These are phyloP conservation scores for Drosophila equinoxialis DNA, from an alignment of 1,140 invertebrate species.

Conservation along the genomic window DNA sequence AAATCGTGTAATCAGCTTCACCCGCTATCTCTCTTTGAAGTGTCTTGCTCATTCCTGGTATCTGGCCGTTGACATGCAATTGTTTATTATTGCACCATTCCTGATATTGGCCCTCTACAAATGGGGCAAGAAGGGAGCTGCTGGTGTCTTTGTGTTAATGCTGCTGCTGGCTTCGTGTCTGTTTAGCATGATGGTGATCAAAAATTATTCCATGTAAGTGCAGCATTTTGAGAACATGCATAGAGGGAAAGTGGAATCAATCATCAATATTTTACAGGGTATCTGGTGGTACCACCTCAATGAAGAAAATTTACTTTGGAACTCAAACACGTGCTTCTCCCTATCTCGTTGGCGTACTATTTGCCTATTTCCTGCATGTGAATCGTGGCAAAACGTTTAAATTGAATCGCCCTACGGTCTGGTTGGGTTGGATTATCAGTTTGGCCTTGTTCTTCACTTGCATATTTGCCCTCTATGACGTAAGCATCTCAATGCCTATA, in stretches of 20 bases:
- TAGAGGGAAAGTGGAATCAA: not conserved
- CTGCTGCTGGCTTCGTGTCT: constrained; percentile 45
- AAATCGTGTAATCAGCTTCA: not conserved
- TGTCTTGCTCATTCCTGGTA: constrained; percentile 96
- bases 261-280: not conserved
- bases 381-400: constrained; percentile 28
- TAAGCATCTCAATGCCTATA: constrained; percentile 42
- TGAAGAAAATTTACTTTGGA: constrained; percentile 40
- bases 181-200: constrained; percentile 54
- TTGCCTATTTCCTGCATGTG: constrained; percentile 55
- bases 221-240: not conserved
- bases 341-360: constrained; percentile 50
- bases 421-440: constrained; percentile 45
- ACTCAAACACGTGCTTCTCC: constrained; percentile 55
- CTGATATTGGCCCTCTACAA: constrained; percentile 88
- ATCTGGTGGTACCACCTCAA: not conserved
- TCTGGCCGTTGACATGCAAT: constrained; percentile 92
- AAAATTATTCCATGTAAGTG: constrained; percentile 46
- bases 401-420: constrained; percentile 8
- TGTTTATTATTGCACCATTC: constrained; percentile 90
- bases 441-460: constrained; percentile 56
- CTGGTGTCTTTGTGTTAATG: constrained; percentile 36
- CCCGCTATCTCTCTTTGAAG: constrained; percentile 82
- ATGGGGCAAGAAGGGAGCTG: constrained; percentile 82
- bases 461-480: constrained; percentile 60